phyloP scores from a whole-genome alignment of 2,797 vertebrate species.

The Nyctibius grandis region DNA sequence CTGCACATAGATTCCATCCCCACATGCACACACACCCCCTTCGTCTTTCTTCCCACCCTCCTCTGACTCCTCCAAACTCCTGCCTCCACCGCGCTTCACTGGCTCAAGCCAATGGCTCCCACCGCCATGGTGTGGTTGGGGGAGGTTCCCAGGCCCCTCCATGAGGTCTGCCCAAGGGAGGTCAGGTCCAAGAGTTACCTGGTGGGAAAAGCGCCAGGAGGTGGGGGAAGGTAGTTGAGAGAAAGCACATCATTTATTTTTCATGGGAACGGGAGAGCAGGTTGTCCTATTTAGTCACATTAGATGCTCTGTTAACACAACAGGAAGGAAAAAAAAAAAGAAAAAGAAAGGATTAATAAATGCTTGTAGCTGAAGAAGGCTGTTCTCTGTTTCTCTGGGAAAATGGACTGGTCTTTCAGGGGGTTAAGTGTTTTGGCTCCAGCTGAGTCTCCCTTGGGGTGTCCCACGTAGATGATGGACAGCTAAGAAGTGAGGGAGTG shows the following conservation, averaged over 20 bases:
- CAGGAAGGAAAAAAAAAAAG: constrained; percentile 22
- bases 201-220: background rate
- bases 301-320: constrained; percentile 79
- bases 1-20: constrained; percentile 64
- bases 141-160: background rate
- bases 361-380: constrained; percentile 1
- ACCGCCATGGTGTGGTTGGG: background rate
- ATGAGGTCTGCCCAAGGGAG: background rate
- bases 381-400: background rate
- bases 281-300: constrained; percentile 79
- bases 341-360: constrained; percentile 38
- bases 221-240: constrained; percentile 27
- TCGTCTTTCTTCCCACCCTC: background rate
- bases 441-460: background rate
- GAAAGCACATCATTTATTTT: constrained; percentile 72
- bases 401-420: background rate
- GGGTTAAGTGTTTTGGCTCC: constrained; percentile 42
- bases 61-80: background rate
- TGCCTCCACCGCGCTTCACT: background rate
- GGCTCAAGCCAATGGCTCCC: background rate
- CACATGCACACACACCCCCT: background rate
- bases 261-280: constrained; percentile 70
- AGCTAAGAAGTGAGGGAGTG: background rate
- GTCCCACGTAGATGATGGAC: background rate
- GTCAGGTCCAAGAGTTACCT: background rate